A percentile compares a stretch with the other conserved stretches of the same genome.
phyloP scores from a whole-genome alignment of 2,888 invertebrate genomes.

The Trissonchulus sp. region DNA sequence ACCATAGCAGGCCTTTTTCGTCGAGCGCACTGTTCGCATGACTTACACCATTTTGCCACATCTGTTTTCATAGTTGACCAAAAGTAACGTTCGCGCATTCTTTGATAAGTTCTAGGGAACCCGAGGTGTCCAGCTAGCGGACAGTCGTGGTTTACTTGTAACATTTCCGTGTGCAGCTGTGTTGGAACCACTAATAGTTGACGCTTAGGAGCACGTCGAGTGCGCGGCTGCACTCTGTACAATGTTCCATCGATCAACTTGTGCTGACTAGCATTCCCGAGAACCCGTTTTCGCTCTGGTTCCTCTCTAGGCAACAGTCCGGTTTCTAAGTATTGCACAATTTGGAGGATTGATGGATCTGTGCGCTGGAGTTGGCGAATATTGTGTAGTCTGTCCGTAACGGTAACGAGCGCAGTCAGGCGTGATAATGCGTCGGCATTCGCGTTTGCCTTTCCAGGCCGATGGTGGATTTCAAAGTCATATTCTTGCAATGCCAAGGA shows the following conservation, averaged over 20 bases:
- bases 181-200: conserved; percentile 20
- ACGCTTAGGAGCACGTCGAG: too few species aligned
- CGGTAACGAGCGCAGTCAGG: conserved; percentile 32
- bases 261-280: too few species aligned
- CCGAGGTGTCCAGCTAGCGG: conserved; percentile 38
- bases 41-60: conserved; percentile 29
- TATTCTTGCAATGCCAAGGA: conserved; percentile 53
- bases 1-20: conserved; percentile 26
- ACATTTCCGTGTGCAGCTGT: neutral
- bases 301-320: too few species aligned
- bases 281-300: too few species aligned
- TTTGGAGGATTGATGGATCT: too few species aligned
- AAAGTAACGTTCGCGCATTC: conserved; percentile 33
- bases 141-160: conserved; percentile 28
- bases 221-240: too few species aligned
- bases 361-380: too few species aligned
- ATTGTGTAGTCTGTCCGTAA: too few species aligned
- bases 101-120: conserved; percentile 31
- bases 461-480: conserved; percentile 51
- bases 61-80: conserved; percentile 36
- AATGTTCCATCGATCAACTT: too few species aligned
- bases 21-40: conserved; percentile 35
- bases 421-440: conserved; percentile 53
- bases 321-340: too few species aligned
- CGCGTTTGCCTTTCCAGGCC: conserved; percentile 51